These are phyloP conservation scores for Gobionotothen gibberifrons DNA, from an alignment of 2,797 vertebrate species.

Conservation along the genomic window DNA sequence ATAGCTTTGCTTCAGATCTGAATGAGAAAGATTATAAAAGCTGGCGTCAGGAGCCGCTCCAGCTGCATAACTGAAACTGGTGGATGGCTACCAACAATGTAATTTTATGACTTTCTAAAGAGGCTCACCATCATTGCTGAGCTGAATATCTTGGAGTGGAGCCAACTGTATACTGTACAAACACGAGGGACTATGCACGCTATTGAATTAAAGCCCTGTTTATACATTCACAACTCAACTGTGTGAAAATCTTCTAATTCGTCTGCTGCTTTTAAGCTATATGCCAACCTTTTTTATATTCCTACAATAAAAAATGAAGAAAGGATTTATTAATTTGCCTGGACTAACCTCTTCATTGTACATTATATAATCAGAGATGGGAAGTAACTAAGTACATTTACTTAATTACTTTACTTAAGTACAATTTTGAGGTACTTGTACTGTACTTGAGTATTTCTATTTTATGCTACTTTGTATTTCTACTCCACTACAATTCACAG, in stretches of 20 bases:
- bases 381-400: too few relatives aligned
- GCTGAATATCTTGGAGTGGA: slow-evolving; percentile 29
- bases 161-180: slow-evolving; percentile 16
- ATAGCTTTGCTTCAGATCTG: slow-evolving; percentile 65
- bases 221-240: slow-evolving; percentile 22
- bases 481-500: too few relatives aligned
- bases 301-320: not conserved
- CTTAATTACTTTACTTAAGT: too few relatives aligned
- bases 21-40: slow-evolving; percentile 75
- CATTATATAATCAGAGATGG: not conserved
- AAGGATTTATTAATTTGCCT: not conserved
- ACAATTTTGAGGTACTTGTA: too few relatives aligned
- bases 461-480: too few relatives aligned
- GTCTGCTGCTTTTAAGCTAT: not conserved
- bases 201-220: slow-evolving; percentile 17
- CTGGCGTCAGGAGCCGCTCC: slow-evolving; percentile 53
- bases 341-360: not conserved
- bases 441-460: too few relatives aligned
- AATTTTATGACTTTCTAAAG: slow-evolving; percentile 47
- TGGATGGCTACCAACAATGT: slow-evolving; percentile 47
- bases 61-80: slow-evolving; percentile 48
- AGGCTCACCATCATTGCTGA: slow-evolving; percentile 34
- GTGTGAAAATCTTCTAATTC: slow-evolving; percentile 24
- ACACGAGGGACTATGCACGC: not conserved
- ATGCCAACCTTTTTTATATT: slow-evolving; percentile 1